Conservation (phyloP, 2,888 invertebrate species). For the Trachelus troglodyta region DNA sequence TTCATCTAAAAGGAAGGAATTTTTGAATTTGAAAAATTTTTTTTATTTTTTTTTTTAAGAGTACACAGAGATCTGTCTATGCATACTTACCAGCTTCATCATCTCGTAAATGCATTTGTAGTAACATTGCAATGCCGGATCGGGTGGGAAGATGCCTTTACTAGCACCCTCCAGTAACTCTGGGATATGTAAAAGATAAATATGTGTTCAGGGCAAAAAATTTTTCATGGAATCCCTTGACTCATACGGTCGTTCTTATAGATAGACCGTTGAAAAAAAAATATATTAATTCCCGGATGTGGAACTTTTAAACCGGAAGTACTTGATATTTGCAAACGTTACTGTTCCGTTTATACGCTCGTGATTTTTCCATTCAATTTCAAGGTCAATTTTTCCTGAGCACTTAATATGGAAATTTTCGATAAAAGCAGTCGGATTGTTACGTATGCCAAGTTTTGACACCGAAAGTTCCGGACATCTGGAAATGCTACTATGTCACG, state of each 20-base stretch:
- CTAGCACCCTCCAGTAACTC: constrained; percentile 5
- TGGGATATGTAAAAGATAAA: constrained; percentile 35
- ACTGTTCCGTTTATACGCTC: too few species aligned
- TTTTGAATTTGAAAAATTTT: not conserved
- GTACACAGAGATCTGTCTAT: not conserved
- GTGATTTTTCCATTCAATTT: too few species aligned
- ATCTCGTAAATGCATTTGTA: constrained; percentile 68
- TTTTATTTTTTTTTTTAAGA: not conserved
- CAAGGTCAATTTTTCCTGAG: too few species aligned
- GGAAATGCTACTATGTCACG: too few species aligned
- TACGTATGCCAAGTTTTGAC: too few species aligned
- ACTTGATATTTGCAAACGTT: not conserved
- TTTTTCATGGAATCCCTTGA: not conserved
- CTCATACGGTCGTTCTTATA: not conserved
- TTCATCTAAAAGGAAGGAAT: constrained; percentile 63
- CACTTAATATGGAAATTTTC: too few species aligned
- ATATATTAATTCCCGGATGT: not conserved
- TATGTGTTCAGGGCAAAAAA: constrained; percentile 37
- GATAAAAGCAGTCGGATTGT: too few species aligned
- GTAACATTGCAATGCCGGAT: constrained; percentile 66
- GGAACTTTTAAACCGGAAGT: not conserved
- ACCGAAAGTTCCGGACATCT: too few species aligned
- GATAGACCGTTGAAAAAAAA: not conserved
- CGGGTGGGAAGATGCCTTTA: constrained; percentile 36
- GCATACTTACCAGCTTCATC: constrained; percentile 68